Evolutionary conservation across 2,113 vertebrate genomes (phyloP).

Genomic region (Lasiurus cinereus): DNA sequence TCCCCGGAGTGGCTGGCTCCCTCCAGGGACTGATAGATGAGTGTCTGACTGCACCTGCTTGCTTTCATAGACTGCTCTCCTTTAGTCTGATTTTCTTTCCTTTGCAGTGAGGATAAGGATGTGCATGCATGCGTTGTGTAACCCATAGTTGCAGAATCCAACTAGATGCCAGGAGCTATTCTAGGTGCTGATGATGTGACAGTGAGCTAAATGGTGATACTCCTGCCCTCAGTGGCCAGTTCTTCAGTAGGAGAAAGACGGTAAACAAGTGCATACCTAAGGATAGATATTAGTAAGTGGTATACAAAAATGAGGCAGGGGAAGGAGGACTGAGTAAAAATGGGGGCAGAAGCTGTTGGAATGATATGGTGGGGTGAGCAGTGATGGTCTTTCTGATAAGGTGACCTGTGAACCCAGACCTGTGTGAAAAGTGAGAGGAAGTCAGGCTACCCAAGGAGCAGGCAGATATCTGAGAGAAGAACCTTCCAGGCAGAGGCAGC

Average conservation of each 20-base stretch:
- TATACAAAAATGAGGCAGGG: not conserved
- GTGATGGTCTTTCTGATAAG: not conserved
- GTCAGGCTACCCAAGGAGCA: no score
- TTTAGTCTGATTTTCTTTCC: not conserved
- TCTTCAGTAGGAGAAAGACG: not conserved
- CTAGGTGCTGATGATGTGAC: not conserved
- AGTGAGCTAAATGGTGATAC: not conserved
- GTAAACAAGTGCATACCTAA: not conserved
- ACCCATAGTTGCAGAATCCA: not conserved
- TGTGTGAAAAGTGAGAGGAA: not conserved
- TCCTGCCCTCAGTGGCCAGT: not conserved
- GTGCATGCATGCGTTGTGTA: not conserved
- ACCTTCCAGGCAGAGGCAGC: not conserved
- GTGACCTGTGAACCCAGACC: not conserved
- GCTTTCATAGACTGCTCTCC: not conserved
- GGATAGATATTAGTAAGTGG: not conserved
- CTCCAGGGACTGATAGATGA: accelerated
- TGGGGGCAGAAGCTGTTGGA: not conserved
- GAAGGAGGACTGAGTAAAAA: not conserved
- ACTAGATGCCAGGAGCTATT: not conserved
- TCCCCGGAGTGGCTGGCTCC: not conserved
- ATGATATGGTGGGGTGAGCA: not conserved
- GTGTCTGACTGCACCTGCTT: not conserved
- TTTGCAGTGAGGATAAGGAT: not conserved
- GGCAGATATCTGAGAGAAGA: not conserved